Evolutionary conservation across 2,888 invertebrate genomes (phyloP).

Genomic region (Eristalinus aeneus): DNA sequence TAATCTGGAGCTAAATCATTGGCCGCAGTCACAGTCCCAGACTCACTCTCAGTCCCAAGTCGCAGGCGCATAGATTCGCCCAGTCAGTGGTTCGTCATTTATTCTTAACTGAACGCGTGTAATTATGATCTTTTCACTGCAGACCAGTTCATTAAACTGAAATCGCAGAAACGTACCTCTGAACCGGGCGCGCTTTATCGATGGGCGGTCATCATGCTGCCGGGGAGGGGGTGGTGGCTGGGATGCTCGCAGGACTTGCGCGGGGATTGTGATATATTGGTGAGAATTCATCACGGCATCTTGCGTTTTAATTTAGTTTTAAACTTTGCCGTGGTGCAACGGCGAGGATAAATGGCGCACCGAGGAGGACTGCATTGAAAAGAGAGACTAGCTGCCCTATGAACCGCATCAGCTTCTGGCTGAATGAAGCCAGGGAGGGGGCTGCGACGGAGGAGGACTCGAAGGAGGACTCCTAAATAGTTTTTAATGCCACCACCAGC

Average conservation of each 20-base stretch:
- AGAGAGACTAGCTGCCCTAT: constrained; percentile 47
- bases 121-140: constrained; percentile 70
- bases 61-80: constrained; percentile 4
- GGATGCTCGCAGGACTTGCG: neutral
- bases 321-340: constrained; percentile 60
- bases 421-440: neutral
- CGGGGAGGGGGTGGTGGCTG: neutral
- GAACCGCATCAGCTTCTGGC: neutral
- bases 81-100: constrained; percentile 36
- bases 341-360: constrained; percentile 54
- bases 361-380: neutral
- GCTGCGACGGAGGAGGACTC: neutral
- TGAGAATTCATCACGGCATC: constrained; percentile 65
- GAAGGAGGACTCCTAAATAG: constrained; percentile 61
- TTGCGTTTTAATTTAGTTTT: constrained; percentile 71
- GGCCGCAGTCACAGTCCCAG: constrained; percentile 1
- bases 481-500: constrained; percentile 63
- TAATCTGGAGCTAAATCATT: constrained; percentile 70
- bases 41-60: constrained; percentile 5
- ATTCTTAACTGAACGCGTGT: constrained; percentile 65
- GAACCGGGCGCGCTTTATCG: constrained; percentile 7
- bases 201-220: neutral
- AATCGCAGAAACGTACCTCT: constrained; percentile 32
- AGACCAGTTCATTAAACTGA: constrained; percentile 69
- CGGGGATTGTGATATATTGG: constrained; percentile 65